Conservation (phyloP, 2,113 vertebrate species). For the Puffinus mauretanicus region DNA sequence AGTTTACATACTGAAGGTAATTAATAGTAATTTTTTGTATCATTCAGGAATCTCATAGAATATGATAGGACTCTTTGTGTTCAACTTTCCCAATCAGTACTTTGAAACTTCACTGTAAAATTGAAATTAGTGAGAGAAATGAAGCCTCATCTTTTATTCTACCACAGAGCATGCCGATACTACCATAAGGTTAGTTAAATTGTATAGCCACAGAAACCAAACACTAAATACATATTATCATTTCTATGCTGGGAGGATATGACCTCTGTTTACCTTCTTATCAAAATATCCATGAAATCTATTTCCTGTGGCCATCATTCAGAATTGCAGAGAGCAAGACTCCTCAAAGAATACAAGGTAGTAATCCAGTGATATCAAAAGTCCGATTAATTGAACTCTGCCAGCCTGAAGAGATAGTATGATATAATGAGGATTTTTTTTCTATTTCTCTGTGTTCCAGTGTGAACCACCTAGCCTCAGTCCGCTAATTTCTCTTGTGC, state of each 20-base stretch:
- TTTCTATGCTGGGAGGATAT: background rate
- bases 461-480: background rate
- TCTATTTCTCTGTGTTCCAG: background rate
- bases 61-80: background rate
- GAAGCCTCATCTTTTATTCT: background rate
- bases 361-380: background rate
- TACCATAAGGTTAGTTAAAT: background rate
- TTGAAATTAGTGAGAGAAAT: background rate
- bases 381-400: background rate
- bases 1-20: background rate
- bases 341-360: background rate
- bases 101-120: background rate
- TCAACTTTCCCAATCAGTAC: background rate
- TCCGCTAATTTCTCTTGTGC: background rate
- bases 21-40: background rate
- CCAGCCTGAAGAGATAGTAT: background rate
- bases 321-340: background rate
- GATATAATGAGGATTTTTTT: background rate
- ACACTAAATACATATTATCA: background rate
- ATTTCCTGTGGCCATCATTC: background rate
- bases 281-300: background rate
- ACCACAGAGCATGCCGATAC: background rate
- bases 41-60: background rate
- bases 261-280: background rate
- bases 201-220: background rate